Evolutionary conservation across 2,888 invertebrate genomes (phyloP).

Genomic region (Drosophila limbata): DNA sequence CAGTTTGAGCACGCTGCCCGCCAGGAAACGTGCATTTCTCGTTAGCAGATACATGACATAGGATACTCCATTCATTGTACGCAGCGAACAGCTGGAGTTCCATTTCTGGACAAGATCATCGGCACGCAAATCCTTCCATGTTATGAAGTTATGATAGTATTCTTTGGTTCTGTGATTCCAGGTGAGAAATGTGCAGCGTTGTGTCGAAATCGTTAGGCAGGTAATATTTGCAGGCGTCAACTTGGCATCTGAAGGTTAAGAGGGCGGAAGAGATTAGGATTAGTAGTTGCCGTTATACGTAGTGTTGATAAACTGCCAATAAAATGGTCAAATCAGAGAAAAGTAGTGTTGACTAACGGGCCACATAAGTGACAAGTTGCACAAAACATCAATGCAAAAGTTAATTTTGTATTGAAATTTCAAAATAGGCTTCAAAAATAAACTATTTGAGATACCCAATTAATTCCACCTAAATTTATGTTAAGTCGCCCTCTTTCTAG

Average conservation of each 20-base stretch:
- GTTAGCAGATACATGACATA: slow-evolving; percentile 91
- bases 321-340: no score
- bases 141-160: slow-evolving; percentile 93
- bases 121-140: slow-evolving; percentile 95
- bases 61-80: slow-evolving; percentile 85
- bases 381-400: no score
- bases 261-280: not conserved
- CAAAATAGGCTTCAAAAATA: no score
- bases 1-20: slow-evolving; percentile 93
- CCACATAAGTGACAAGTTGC: no score
- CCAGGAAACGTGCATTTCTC: slow-evolving; percentile 92
- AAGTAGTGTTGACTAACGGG: no score
- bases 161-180: slow-evolving; percentile 92
- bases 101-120: slow-evolving; percentile 90
- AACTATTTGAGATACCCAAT: no score
- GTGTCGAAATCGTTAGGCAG: slow-evolving; percentile 93
- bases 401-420: no score
- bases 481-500: no score
- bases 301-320: no score
- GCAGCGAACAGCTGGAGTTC: slow-evolving; percentile 91
- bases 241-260: slow-evolving; percentile 88
- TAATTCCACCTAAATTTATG: no score
- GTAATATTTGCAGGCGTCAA: slow-evolving; percentile 89
- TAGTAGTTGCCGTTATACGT: not conserved
- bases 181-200: slow-evolving; percentile 92